Evolutionary conservation across 2,113 vertebrate species (phyloP).

Genomic region (Benthochromis sp.): DNA sequence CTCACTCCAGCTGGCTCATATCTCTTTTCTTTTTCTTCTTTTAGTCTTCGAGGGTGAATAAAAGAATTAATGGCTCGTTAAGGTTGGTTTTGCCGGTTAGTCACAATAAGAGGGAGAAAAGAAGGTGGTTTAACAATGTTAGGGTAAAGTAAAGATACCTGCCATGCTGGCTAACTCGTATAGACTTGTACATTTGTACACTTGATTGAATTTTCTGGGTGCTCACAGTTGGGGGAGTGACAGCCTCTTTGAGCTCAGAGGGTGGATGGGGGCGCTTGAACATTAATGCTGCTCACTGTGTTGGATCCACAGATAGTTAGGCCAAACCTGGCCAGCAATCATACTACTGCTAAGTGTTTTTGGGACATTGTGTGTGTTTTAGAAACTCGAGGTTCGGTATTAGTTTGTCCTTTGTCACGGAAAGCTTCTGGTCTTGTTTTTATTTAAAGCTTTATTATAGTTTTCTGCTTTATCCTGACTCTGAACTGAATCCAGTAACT

Average conservation of each 20-base stretch:
- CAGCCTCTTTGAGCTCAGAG: background rate
- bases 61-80: background rate
- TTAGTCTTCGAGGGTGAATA: background rate
- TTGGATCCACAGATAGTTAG: background rate
- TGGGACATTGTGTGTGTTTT: background rate
- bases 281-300: background rate
- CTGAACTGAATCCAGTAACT: background rate
- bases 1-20: background rate
- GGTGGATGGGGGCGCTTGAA: background rate
- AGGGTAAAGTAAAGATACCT: background rate
- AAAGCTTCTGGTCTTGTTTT: background rate
- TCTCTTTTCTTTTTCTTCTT: background rate
- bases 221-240: background rate
- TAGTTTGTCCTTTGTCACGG: background rate
- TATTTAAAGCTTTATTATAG: background rate
- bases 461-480: background rate
- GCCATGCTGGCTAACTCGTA: background rate
- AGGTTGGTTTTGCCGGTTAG: background rate
- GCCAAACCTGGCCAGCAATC: background rate
- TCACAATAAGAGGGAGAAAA: background rate
- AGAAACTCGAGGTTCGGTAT: background rate
- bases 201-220: background rate
- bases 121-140: background rate
- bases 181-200: background rate
- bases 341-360: background rate